Percentiles rank a stretch among this genome's conserved stretches.
These are phyloP conservation scores for Chlorocebus sabaeus DNA, from an alignment of 2,113 vertebrate genomes.

Conservation along the genomic window DNA sequence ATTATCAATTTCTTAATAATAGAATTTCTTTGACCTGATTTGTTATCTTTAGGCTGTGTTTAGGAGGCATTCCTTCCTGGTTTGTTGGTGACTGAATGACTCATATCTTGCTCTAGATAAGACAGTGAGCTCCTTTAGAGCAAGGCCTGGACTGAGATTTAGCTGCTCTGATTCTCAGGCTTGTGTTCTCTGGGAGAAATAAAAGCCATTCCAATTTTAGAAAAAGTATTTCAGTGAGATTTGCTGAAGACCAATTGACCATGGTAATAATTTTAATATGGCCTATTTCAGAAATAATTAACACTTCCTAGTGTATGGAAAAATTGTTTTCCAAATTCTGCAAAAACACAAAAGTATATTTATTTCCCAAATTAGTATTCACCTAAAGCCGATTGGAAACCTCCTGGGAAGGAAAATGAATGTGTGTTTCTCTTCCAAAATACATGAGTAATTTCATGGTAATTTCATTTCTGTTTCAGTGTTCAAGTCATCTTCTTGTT, in stretches of 20 bases:
- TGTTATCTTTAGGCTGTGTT: not conserved
- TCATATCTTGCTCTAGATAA: not conserved
- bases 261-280: not conserved
- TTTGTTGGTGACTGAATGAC: not conserved
- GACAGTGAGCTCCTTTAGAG: not conserved
- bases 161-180: not conserved
- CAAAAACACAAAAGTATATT: not conserved
- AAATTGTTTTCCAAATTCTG: not conserved
- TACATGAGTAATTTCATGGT: not conserved
- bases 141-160: not conserved
- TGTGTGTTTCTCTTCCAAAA: not conserved
- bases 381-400: not conserved
- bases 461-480: not conserved
- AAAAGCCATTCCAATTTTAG: not conserved
- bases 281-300: not conserved
- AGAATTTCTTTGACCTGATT: not conserved
- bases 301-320: not conserved
- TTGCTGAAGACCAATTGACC: not conserved
- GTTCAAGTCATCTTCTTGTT: not conserved
- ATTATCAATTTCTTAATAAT: not conserved
- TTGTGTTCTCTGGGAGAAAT: not conserved
- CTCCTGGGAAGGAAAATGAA: not conserved
- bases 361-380: not conserved
- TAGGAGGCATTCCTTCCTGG: rapidly evolving
- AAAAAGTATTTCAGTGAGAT: not conserved